Base-by-base conservation (phyloP, 2,113 vertebrate genomes). In the Hepsetus odoe region DNA sequence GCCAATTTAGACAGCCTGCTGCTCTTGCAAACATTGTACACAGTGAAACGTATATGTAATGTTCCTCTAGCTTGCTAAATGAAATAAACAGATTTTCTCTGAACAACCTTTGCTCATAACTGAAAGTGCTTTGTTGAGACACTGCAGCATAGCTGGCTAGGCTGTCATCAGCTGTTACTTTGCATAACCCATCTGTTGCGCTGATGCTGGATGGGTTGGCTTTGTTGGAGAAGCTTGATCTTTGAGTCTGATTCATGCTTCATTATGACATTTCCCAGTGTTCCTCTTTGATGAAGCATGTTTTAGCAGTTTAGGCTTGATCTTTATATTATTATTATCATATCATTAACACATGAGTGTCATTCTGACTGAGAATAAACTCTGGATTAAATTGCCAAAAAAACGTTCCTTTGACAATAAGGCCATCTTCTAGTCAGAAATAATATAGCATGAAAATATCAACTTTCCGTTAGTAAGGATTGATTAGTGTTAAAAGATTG, bases 1-100 rank as follows among this genome's bases (percentile, higher is more conserved):
- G 91, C 89, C 89, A 92, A 89, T 91, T 91, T 91, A 89, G 88
- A 89, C 89, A 90, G 85, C 80, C 84, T 74, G 81, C 81, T n/a
- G 32, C 20, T 32, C 32, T 42, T 55, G 51, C n/a, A 40, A 20
- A 53, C 51, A 69, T 18, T 38, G 58, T 28, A 68, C 64, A 33
- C 64, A n/a, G 26, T n/a, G 74, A 5, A 26, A 2, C n/a, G 13
- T 6, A 1, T 58, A 14, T 28, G 13, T 24, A 22, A 28, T 33
- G 58, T 64, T 5, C 28, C 18, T 13, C 42, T 35, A 42, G 13
- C 12, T 9, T 56, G 26, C 38, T 65, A 20, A 11, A 22, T 22
- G 33, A 65, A 38, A 38, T 11, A 35, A 65, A 33, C 59, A 64
- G 2, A 38, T 64, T 38, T 65, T 12, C 20, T 22, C 38, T 35